A percentile compares a stretch with the other conserved stretches of the same genome.
Conservation (phyloP, 30 jellyfish, hydroid and myxozoan genomes). For the Phacellophora camtschatica region DNA sequence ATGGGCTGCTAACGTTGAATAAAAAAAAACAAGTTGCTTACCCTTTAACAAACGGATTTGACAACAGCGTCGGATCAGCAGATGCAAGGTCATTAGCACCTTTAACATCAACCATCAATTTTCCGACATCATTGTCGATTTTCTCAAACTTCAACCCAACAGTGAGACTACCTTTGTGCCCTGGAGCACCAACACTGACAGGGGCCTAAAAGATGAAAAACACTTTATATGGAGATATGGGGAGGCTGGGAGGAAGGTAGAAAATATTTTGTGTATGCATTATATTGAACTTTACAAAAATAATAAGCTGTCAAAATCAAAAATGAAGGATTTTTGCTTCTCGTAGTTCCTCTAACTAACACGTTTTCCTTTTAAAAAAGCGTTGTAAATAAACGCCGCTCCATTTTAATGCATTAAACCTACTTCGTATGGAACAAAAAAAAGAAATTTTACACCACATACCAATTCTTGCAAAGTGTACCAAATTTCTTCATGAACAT, state of each 20-base stretch:
- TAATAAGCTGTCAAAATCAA: too few relatives aligned
- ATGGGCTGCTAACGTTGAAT: neutral
- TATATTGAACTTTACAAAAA: too few relatives aligned
- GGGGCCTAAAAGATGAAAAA: constrained; percentile 91
- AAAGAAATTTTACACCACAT: neutral
- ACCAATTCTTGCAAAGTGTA: constrained; percentile 94
- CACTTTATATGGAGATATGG: too few relatives aligned
- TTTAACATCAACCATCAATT: constrained; percentile 69
- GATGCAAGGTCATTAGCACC: constrained; percentile 78
- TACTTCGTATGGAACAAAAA: too few relatives aligned
- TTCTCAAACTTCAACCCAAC: constrained; percentile 76
- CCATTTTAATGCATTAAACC: too few relatives aligned
- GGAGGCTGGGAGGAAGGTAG: too few relatives aligned
- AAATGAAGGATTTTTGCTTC: too few relatives aligned
- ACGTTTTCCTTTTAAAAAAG: too few relatives aligned
- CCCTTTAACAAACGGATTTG: constrained; percentile 93
- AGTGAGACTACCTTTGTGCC: constrained; percentile 79
- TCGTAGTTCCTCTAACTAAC: too few relatives aligned
- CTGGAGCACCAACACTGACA: constrained; percentile 88
- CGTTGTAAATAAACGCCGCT: too few relatives aligned
- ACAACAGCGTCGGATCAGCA: constrained; percentile 60
- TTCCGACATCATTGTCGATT: constrained; percentile 45
- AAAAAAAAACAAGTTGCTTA: neutral
- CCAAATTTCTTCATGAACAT: constrained; percentile 85
- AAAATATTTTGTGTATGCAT: too few relatives aligned